phyloP scores from a whole-genome alignment of 2,888 invertebrate species.

The Ectemnius lituratus region DNA sequence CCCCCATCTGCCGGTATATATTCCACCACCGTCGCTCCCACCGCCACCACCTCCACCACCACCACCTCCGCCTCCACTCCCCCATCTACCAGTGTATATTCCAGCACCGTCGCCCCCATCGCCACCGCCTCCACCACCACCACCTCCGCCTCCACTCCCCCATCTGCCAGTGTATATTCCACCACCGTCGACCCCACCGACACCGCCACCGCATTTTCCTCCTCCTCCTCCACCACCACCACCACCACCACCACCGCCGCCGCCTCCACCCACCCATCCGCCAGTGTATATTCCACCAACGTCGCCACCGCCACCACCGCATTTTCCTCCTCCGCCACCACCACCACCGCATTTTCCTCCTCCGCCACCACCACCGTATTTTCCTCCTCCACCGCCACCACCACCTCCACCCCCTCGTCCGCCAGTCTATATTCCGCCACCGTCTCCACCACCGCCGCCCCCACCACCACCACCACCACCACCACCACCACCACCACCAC shows the following conservation, averaged over 20 bases:
- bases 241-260: slow-evolving; percentile 18
- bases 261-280: too few species aligned
- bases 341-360: not conserved
- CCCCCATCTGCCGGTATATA: not conserved
- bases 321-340: not conserved
- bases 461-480: slow-evolving; percentile 35
- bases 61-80: not conserved
- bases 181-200: slow-evolving; percentile 25
- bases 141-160: slow-evolving; percentile 30
- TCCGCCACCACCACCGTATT: not conserved
- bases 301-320: slow-evolving; percentile 18
- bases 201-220: slow-evolving; percentile 36
- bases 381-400: not conserved
- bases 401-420: not conserved
- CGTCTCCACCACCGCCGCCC: slow-evolving; percentile 12
- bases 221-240: slow-evolving; percentile 40
- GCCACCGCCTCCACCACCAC: slow-evolving; percentile 22
- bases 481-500: slow-evolving; percentile 17
- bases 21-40: not conserved
- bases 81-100: too few species aligned
- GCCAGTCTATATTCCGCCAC: not conserved
- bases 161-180: slow-evolving; percentile 22
- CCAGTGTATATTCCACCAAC: too few species aligned
- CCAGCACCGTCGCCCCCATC: slow-evolving; percentile 26
- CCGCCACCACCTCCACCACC: slow-evolving; percentile 1